Base-by-base conservation (phyloP, 2,888 invertebrate genomes). In the Caenorhabditis sp. region DNA sequence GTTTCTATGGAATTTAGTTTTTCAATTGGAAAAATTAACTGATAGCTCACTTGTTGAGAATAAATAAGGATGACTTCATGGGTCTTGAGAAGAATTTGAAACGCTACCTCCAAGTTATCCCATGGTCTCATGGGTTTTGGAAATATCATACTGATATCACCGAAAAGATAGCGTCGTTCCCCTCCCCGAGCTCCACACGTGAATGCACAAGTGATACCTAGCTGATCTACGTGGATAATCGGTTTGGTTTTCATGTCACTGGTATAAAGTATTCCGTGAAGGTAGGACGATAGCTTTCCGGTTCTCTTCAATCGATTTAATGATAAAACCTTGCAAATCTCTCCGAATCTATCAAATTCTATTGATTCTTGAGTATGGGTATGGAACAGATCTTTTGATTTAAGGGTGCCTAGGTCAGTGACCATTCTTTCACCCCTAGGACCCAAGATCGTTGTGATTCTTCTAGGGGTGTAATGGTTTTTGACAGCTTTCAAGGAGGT, bases 81-180 rank as follows among this genome's bases (percentile, higher is more conserved):
- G 8, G 98, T 98, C 92, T 98, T 98, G 68, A 97, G 97, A 93
- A 99, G 98, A 2, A 99, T 96, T 93, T 99, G 99, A 68, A 99
- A 93, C 0, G 98, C 98, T 93, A 96, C 98, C 5, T 98, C 98
- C 92, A 98, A 97, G 64, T 98, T 93, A 55, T 78, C 82, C 55
- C 76, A 82, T 93, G 90, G 93, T n/a, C 82, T 8, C 60, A 70
- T 60, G 4, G 76, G 78, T 44, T 62, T 68, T 32, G 40, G 22
- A 24, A 76, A 71, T 6, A 81, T 76, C 35, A 65, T 53, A 4
- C 64, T 67, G 26, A 76, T 61, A 15, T 76, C 32, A 15, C 65
- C 67, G 28, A 76, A 76, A 5, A 67, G 15, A 18, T 44, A 76
- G 0, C 76, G 40, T 6, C 61, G 65, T 24, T 76, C 81, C 8